These are phyloP conservation scores for Orchesella cincta DNA, from an alignment of 1,140 invertebrate species.

Conservation along the genomic window DNA sequence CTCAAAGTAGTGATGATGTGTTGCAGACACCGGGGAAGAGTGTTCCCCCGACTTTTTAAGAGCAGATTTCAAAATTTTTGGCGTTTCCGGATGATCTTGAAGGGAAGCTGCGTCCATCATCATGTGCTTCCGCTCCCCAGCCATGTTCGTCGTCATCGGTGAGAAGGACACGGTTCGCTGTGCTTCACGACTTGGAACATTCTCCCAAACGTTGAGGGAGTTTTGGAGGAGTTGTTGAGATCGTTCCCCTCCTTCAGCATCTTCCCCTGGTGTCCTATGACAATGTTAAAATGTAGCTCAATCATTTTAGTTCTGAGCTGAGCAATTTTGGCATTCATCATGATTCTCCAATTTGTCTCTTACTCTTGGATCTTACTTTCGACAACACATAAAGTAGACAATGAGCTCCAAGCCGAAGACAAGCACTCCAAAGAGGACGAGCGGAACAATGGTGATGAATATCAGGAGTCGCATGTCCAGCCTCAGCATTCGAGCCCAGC, in stretches of 20 bases:
- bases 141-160: constrained; percentile 38
- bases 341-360: not conserved
- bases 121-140: constrained; percentile 5
- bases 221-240: constrained; percentile 41
- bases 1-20: constrained; percentile 12
- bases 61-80: constrained; percentile 38
- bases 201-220: constrained; percentile 42
- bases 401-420: constrained; percentile 37
- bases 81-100: constrained; percentile 31
- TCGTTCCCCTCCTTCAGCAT: not conserved
- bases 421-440: constrained; percentile 34
- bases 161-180: constrained; percentile 38
- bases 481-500: not conserved
- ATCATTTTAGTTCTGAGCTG: no score
- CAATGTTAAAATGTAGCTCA: not conserved
- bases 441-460: constrained; percentile 36
- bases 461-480: constrained; percentile 31
- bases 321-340: not conserved
- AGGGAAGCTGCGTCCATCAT: constrained; percentile 2
- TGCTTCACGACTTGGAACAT: constrained; percentile 26
- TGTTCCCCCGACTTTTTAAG: constrained; percentile 34
- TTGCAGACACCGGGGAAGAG: constrained; percentile 16
- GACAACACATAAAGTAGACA: constrained; percentile 31
- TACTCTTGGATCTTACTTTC: constrained; percentile 1
- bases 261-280: not conserved